Evolutionary conservation across 1,140 invertebrate genomes (phyloP).

Genomic region (Meloidogyne exigua): DNA sequence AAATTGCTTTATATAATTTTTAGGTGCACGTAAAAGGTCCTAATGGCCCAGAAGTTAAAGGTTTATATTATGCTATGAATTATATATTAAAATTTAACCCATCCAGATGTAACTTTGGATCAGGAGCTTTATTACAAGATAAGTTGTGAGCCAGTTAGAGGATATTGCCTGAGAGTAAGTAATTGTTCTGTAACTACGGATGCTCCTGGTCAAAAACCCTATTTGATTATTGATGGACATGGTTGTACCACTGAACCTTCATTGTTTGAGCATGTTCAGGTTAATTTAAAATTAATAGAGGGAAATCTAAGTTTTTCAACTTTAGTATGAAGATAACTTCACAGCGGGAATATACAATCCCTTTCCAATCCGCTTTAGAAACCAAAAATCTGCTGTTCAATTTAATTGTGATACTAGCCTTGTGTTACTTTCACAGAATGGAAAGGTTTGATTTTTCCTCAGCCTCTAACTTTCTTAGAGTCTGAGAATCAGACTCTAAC

Average conservation of each 20-base stretch:
- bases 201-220: conserved; percentile 33
- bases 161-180: conserved; percentile 45
- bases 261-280: conserved; percentile 51
- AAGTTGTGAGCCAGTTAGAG: conserved; percentile 36
- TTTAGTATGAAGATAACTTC: conserved; percentile 50
- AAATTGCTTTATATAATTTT: background rate
- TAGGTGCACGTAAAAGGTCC: conserved; percentile 46
- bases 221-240: conserved; percentile 44
- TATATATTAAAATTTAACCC: background rate
- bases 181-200: conserved; percentile 50
- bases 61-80: conserved; percentile 31
- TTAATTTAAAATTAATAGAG: conserved; percentile 7
- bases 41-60: conserved; percentile 37
- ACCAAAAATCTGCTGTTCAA: conserved; percentile 36
- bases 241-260: conserved; percentile 49
- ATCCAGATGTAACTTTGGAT: conserved; percentile 36
- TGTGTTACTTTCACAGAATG: conserved; percentile 5
- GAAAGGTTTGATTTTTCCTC: background rate
- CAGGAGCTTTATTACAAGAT: conserved; percentile 56
- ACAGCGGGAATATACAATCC: conserved; percentile 53
- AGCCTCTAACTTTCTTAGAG: too few relatives aligned
- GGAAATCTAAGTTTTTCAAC: background rate
- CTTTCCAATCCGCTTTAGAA: conserved; percentile 46
- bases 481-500: too few relatives aligned
- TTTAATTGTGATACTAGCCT: conserved; percentile 46